phyloP scores from a whole-genome alignment of 2,888 invertebrate species.

The Linhomoeus sp. region DNA sequence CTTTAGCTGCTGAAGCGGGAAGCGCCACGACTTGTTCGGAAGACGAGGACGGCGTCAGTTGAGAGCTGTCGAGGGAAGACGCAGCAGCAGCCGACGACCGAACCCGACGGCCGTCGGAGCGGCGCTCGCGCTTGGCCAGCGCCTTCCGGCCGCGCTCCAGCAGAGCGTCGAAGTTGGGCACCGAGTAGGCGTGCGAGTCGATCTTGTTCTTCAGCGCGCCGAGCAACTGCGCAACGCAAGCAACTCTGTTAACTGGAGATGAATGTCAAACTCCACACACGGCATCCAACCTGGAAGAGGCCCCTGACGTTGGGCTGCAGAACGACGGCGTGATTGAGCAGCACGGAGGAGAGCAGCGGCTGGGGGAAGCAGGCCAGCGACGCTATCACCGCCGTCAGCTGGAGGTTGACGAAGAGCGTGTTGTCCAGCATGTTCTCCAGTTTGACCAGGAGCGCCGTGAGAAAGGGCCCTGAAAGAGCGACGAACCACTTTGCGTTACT shows the following conservation, averaged over 20 bases:
- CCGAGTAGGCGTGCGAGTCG: constrained; percentile 42
- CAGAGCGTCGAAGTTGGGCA: constrained; percentile 38
- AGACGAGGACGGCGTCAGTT: too few relatives aligned
- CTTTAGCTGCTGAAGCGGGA: too few relatives aligned
- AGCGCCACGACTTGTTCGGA: too few relatives aligned
- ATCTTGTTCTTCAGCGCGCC: constrained; percentile 62
- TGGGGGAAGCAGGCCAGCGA: constrained; percentile 69
- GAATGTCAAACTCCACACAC: too few relatives aligned
- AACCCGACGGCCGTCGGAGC: too few relatives aligned
- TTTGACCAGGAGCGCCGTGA: constrained; percentile 57
- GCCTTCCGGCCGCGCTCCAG: constrained; percentile 55
- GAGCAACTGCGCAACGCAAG: constrained; percentile 40
- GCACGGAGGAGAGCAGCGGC: constrained; percentile 61
- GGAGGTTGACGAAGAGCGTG: constrained; percentile 60
- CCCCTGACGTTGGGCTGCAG: constrained; percentile 57
- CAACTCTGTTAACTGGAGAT: background rate
- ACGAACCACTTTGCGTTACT: background rate
- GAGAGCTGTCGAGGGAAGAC: too few relatives aligned
- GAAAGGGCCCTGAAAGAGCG: constrained; percentile 43
- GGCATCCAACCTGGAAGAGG: background rate
- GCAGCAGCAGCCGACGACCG: too few relatives aligned
- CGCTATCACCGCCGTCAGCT: constrained; percentile 56
- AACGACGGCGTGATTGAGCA: constrained; percentile 61
- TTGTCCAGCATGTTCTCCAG: constrained; percentile 62
- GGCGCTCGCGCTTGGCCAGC: too few relatives aligned